Conservation (phyloP, 2,797 vertebrate genomes). For the Taenioides sp. region DNA sequence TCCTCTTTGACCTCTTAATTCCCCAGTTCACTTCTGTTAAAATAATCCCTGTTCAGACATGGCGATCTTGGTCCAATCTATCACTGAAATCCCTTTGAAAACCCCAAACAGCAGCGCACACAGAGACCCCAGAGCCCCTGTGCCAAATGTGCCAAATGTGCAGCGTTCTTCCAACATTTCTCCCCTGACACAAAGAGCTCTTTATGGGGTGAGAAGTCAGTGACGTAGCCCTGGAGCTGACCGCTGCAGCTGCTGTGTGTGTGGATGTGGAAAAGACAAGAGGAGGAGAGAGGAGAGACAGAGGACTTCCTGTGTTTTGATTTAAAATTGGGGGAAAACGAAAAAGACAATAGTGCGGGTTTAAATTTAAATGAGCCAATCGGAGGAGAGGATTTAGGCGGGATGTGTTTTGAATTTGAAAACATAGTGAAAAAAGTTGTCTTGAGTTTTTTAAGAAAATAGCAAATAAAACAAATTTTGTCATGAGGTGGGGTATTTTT, state of each 20-base stretch:
- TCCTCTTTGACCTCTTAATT: not conserved
- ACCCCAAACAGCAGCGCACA: not conserved
- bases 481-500: too few relatives aligned
- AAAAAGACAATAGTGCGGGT: slow-evolving; percentile 29
- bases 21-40: not conserved
- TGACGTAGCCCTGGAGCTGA: slow-evolving; percentile 51
- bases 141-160: slow-evolving; percentile 49
- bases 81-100: slow-evolving; percentile 15
- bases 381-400: not conserved
- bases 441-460: too few relatives aligned
- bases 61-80: not conserved
- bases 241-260: slow-evolving; percentile 50
- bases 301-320: slow-evolving; percentile 43
- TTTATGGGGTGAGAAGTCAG: slow-evolving; percentile 53
- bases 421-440: too few relatives aligned
- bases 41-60: not conserved
- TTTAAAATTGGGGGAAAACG: not conserved
- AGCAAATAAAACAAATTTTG: too few relatives aligned
- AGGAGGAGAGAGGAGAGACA: slow-evolving; percentile 21
- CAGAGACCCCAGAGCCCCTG: slow-evolving; percentile 24
- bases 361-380: slow-evolving; percentile 70
- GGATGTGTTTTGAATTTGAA: not conserved
- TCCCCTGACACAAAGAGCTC: slow-evolving; percentile 61
- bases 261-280: slow-evolving; percentile 16
- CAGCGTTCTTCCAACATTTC: slow-evolving; percentile 51